Percentiles rank a stretch among this genome's conserved stretches.
Evolutionary conservation across 2,888 invertebrate genomes (phyloP).

Genomic region (Lamellibrachia satsuma): DNA sequence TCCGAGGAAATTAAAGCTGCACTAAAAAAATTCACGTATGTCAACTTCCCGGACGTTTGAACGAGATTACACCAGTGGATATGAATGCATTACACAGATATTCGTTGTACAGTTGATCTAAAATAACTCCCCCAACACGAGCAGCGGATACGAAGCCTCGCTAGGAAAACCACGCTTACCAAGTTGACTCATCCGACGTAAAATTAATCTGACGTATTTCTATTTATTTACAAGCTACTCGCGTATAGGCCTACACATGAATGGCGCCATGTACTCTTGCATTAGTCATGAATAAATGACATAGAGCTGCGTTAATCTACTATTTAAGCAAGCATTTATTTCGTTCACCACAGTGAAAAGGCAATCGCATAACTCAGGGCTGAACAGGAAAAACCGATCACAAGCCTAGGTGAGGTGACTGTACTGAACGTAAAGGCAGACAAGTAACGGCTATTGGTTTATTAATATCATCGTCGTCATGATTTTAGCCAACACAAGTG

Average conservation of each 20-base stretch:
- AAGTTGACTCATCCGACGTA: no score
- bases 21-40: neutral
- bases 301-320: no score
- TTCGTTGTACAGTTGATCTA: neutral
- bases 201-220: no score
- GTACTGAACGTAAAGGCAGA: neutral
- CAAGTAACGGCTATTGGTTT: neutral
- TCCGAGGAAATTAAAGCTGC: neutral
- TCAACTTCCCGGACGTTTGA: neutral
- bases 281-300: no score
- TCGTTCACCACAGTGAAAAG: neutral
- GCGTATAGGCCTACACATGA: no score
- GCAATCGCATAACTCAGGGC: neutral
- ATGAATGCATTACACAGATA: neutral
- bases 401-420: neutral
- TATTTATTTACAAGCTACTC: no score
- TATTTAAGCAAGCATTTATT: neutral
- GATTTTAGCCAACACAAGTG: no score
- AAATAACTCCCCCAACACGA: neutral
- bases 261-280: no score
- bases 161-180: no score
- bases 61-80: neutral
- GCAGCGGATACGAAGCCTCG: no score
- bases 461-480: neutral
- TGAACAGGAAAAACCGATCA: neutral